phyloP scores from a whole-genome alignment of 1,140 invertebrate genomes.

The Stenopsyche tienmushanensis region DNA sequence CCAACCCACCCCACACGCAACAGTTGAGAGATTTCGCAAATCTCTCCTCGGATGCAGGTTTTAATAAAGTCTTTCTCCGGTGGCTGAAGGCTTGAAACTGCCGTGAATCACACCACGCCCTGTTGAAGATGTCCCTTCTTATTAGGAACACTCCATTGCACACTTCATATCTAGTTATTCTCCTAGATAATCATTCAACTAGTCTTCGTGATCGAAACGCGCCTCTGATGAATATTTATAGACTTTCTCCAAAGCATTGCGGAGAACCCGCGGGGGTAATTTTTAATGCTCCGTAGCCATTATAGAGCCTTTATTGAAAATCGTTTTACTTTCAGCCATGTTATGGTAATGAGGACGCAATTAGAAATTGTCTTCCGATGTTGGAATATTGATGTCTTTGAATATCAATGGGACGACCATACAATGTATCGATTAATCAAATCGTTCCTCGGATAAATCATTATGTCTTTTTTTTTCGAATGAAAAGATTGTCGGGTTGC shows the following conservation, averaged over 20 bases:
- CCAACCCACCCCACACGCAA: background rate
- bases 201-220: constrained; percentile 18
- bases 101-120: constrained; percentile 36
- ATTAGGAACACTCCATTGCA: constrained; percentile 33
- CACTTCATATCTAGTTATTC: constrained; percentile 35
- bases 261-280: background rate
- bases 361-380: too few relatives aligned
- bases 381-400: too few relatives aligned
- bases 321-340: too few relatives aligned
- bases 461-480: too few relatives aligned
- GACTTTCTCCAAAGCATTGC: background rate
- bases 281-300: too few relatives aligned
- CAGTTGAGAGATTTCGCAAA: background rate
- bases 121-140: constrained; percentile 38
- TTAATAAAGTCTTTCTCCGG: constrained; percentile 36
- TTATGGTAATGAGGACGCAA: too few relatives aligned
- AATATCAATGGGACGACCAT: too few relatives aligned
- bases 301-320: too few relatives aligned
- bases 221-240: constrained; percentile 21
- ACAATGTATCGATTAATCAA: too few relatives aligned
- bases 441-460: too few relatives aligned
- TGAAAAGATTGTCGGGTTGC: too few relatives aligned
- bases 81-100: constrained; percentile 13
- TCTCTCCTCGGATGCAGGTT: constrained; percentile 29
- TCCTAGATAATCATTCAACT: constrained; percentile 34